phyloP scores from a whole-genome alignment of 2,113 vertebrate genomes.

The Aegypius monachus region DNA sequence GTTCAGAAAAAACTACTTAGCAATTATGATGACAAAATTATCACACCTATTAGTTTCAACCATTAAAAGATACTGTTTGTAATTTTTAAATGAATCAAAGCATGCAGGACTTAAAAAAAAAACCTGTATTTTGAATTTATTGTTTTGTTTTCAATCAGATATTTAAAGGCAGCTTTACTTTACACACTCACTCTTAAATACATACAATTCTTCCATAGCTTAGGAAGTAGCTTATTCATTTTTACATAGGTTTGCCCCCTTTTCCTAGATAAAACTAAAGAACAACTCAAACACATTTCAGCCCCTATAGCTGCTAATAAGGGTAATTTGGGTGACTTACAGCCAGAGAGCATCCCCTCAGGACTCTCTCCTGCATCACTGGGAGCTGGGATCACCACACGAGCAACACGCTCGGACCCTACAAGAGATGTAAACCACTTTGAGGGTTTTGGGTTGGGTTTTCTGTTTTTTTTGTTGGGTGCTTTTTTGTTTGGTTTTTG shows the following conservation, averaged over 20 bases:
- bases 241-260: neutral
- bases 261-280: neutral
- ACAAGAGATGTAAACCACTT: neutral
- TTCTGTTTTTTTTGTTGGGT: neutral
- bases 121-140: neutral
- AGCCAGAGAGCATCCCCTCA: neutral
- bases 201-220: neutral
- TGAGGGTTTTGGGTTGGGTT: neutral
- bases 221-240: neutral
- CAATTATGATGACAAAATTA: neutral
- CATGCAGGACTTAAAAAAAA: neutral
- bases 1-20: conserved; percentile 25
- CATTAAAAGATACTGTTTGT: neutral
- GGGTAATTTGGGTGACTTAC: neutral
- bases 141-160: neutral
- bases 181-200: neutral
- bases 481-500: too few species aligned
- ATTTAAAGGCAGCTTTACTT: neutral
- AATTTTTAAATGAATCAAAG: neutral
- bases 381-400: neutral
- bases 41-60: neutral
- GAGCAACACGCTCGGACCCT: neutral
- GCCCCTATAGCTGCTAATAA: neutral
- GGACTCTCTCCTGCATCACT: neutral
- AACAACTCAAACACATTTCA: neutral